These are phyloP conservation scores for Hippocampus zosterae DNA, from an alignment of 2,113 vertebrate species.

Conservation along the genomic window DNA sequence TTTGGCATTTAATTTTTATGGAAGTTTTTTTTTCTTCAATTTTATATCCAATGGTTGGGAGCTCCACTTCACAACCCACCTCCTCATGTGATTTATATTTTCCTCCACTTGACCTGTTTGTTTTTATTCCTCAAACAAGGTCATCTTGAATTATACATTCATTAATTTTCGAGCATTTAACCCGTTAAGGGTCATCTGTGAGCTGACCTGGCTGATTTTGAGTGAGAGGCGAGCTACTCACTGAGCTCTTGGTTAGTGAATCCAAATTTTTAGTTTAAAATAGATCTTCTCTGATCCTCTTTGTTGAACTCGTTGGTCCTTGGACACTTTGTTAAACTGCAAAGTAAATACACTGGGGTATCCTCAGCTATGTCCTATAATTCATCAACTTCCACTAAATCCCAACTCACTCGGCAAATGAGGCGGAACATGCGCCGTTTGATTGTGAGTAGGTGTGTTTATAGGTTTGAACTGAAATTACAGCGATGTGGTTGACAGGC, in stretches of 20 bases:
- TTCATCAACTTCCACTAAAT: conserved; percentile 25
- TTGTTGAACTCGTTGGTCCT: not conserved
- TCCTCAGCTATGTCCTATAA: conserved; percentile 45
- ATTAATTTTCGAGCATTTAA: too few species aligned
- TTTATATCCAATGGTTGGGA: not conserved
- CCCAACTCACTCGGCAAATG: conserved; percentile 36
- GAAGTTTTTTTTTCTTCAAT: not conserved
- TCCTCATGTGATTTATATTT: not conserved
- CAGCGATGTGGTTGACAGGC: conserved; percentile 29
- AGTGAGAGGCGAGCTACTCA: not conserved
- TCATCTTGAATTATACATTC: not conserved
- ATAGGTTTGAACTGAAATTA: conserved; percentile 32
- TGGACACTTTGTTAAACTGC: conserved; percentile 36
- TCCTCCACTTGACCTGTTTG: not conserved
- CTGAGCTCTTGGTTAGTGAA: not conserved
- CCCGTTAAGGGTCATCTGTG: too few species aligned
- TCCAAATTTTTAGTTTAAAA: not conserved
- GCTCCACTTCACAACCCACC: not conserved
- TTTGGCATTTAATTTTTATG: not conserved
- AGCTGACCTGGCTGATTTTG: too few species aligned
- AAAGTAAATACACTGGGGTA: conserved; percentile 49
- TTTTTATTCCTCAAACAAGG: not conserved
- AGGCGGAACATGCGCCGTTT: conserved; percentile 2
- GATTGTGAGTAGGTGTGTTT: conserved; percentile 16
- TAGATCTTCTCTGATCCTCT: not conserved